These are phyloP conservation scores for Amphiprion percula DNA, from an alignment of 2,113 vertebrate species.

Conservation along the genomic window DNA sequence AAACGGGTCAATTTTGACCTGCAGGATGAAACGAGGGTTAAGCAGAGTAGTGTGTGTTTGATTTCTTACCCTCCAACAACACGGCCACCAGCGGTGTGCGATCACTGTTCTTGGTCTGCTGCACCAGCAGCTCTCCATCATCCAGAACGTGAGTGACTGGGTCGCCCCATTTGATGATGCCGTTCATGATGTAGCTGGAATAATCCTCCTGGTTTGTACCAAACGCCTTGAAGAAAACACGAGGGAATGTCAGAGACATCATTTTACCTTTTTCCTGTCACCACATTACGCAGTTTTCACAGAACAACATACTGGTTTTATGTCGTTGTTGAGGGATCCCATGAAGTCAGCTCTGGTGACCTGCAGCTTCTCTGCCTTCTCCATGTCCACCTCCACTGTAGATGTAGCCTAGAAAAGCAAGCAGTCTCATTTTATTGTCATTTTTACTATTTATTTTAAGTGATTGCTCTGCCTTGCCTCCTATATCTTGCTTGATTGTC, in stretches of 20 bases:
- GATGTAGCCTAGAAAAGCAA: slow-evolving; percentile 88
- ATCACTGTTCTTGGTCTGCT: slow-evolving; percentile 98
- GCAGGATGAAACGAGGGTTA: too few relatives aligned
- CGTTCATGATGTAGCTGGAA: slow-evolving; percentile 97
- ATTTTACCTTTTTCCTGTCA: background rate
- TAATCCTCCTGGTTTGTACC: slow-evolving; percentile 99
- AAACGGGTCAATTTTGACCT: too few relatives aligned
- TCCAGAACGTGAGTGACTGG: slow-evolving; percentile 94
- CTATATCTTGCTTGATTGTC: too few relatives aligned
- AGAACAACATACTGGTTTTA: slow-evolving; percentile 90
- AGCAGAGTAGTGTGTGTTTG: background rate
- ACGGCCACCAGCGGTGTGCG: slow-evolving; percentile 98
- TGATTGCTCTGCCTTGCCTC: too few relatives aligned
- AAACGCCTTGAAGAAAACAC: slow-evolving; percentile 87
- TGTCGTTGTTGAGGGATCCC: slow-evolving; percentile 96
- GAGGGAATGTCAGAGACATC: background rate
- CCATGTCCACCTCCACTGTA: slow-evolving; percentile 98
- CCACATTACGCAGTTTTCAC: background rate
- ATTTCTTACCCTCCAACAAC: slow-evolving; percentile 90
- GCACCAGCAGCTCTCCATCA: slow-evolving; percentile 96
- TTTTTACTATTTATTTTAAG: too few relatives aligned
- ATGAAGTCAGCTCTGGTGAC: slow-evolving; percentile 94
- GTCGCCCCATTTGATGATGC: slow-evolving; percentile 99
- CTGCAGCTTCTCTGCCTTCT: slow-evolving; percentile 95
- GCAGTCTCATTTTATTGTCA: background rate